These are phyloP conservation scores for Xiphophorus birchmanni DNA, from an alignment of 2,797 vertebrate species.

Conservation along the genomic window DNA sequence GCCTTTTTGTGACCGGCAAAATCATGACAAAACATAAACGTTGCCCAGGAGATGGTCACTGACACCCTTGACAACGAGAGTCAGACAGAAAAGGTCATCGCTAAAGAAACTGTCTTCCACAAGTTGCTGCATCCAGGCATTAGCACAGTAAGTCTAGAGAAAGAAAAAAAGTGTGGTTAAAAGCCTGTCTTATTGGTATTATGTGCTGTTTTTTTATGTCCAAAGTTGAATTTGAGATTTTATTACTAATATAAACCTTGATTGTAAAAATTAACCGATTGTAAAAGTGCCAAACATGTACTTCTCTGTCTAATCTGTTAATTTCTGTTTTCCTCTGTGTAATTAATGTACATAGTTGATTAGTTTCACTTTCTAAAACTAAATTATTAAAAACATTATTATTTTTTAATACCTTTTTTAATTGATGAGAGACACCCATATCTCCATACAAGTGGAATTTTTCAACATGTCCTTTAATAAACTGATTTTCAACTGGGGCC, in stretches of 20 bases:
- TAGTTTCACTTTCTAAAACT: neutral
- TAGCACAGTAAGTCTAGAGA: neutral
- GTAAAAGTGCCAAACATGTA: too few relatives aligned
- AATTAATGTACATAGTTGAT: neutral
- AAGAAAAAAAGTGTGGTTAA: neutral
- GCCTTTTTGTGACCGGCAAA: neutral
- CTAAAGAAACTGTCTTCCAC: neutral
- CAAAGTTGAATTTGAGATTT: neutral
- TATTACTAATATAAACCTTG: neutral
- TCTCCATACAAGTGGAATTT: too few relatives aligned
- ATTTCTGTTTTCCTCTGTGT: too few relatives aligned
- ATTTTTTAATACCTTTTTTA: too few relatives aligned
- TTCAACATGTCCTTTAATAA: neutral
- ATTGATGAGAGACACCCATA: too few relatives aligned
- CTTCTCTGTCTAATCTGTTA: too few relatives aligned
- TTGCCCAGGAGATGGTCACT: neutral
- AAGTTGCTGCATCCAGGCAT: neutral
- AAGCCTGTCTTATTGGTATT: neutral
- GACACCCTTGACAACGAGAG: neutral
- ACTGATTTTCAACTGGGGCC: neutral
- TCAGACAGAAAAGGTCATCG: neutral
- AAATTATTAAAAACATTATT: too few relatives aligned
- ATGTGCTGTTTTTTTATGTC: neutral
- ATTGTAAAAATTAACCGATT: too few relatives aligned
- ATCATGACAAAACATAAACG: neutral